Percentiles rank a stretch among this genome's conserved stretches.
These are phyloP conservation scores for Drosophila algonquin DNA, from an alignment of 2,888 invertebrate species.

Conservation along the genomic window DNA sequence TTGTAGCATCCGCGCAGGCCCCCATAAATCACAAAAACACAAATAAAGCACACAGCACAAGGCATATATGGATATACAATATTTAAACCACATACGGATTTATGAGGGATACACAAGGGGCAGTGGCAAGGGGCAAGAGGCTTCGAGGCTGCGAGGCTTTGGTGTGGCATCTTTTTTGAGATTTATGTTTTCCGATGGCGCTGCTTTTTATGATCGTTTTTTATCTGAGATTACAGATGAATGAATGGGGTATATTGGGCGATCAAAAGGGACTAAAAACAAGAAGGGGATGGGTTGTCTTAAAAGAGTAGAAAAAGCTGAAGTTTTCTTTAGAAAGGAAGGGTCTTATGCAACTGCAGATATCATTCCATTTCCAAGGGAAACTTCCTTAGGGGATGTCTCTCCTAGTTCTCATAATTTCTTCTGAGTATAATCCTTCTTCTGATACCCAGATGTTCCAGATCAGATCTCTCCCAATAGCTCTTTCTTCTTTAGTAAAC, in stretches of 20 bases:
- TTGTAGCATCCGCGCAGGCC: slow-evolving; percentile 40
- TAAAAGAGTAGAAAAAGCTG: slow-evolving; percentile 12
- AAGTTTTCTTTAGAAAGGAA: background rate
- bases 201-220: slow-evolving; percentile 42
- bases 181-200: slow-evolving; percentile 44
- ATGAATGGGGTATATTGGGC: slow-evolving; percentile 16
- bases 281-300: slow-evolving; percentile 3
- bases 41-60: slow-evolving; percentile 64
- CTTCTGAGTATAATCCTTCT: background rate
- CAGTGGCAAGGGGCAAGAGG: slow-evolving; percentile 11
- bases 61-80: background rate
- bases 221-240: slow-evolving; percentile 18
- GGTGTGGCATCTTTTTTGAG: slow-evolving; percentile 35
- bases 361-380: too few relatives aligned
- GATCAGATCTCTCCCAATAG: background rate
- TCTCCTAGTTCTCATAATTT: too few relatives aligned
- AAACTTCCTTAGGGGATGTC: too few relatives aligned
- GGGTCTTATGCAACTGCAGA: background rate
- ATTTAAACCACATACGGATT: slow-evolving; percentile 62
- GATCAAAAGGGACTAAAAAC: slow-evolving; percentile 3
- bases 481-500: background rate
- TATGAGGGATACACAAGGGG: slow-evolving; percentile 33
- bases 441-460: too few relatives aligned
- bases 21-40: slow-evolving; percentile 73
- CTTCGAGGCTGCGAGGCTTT: background rate